Base-by-base conservation (phyloP, 2,113 vertebrate species). In the Pyxicephalus adspersus region DNA sequence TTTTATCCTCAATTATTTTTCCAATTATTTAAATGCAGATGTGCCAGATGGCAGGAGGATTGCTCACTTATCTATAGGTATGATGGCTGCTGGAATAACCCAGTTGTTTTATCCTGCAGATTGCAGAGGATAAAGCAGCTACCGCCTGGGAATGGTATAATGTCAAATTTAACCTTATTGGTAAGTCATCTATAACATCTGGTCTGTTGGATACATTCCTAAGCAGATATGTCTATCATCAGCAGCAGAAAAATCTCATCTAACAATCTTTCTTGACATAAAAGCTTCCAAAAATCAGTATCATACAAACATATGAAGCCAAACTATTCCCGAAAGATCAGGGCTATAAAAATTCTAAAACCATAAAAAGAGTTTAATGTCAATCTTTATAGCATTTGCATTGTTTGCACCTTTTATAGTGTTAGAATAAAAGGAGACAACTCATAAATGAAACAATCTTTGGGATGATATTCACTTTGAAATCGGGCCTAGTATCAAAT, bases 41-140 rank as follows among this genome's bases (percentile, higher is more conserved):
- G 57, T 55, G 80, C 58, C 80, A 82, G 80, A 75, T 82, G 80
- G 80, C 71, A 74, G 50, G 22, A 45, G 26, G 61, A 60, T 65
- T 11, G 58, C 31, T 29, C 60, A 65, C 50, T 57, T 58, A 66
- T 52, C 29, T 64, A 64, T 58, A 82, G 60, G 23, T 65, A 75
- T 19, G 19, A 66, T 50, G 71, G 80, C 45, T 28, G 75, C 28
- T 66, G 65, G 3, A 75, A 75, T 82, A 82, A 82, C 61, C 70
- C 38, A 38, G 51, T 66, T 75, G 71, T 64, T 82, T 82, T 64
- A 75, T 66, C 71, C 52, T 64, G 13, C 51, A 75, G 80, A 75
- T 65, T 74, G 51, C 51, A 65, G 23, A 66, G 52, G 31, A 82
- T 73, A 82, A 74, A 66, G 80, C 23, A 25, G 63, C 25, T 26